phyloP scores from a whole-genome alignment of 2,888 invertebrate species.

The Ecliptopera silaceata region DNA sequence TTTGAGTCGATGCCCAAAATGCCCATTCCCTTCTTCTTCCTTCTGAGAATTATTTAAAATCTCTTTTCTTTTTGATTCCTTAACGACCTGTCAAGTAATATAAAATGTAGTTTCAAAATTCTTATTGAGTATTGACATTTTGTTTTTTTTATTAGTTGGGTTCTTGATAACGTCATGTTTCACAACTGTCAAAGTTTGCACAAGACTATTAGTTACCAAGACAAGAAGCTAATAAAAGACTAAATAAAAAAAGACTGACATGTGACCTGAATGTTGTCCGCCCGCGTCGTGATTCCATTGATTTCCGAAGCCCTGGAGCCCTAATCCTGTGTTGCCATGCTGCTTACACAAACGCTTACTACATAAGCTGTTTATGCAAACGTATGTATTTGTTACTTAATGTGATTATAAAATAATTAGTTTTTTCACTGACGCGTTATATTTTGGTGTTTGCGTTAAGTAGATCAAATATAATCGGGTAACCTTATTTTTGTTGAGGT shows the following conservation, averaged over 20 bases:
- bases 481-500: not conserved
- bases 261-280: constrained; percentile 10
- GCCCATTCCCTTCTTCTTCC: no score
- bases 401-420: constrained; percentile 36
- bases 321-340: constrained; percentile 73
- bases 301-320: constrained; percentile 76
- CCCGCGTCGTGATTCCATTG: constrained; percentile 49
- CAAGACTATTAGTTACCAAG: no score
- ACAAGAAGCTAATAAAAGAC: no score
- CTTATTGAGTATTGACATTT: no score
- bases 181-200: no score
- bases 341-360: constrained; percentile 80
- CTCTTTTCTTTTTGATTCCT: no score
- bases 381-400: constrained; percentile 30
- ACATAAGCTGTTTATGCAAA: constrained; percentile 72
- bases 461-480: not conserved
- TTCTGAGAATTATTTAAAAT: no score
- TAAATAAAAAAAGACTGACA: not conserved
- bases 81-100: no score
- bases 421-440: constrained; percentile 1
- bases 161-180: no score
- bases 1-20: no score
- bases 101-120: no score
- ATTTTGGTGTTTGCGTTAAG: constrained; percentile 6
- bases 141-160: no score